phyloP scores from a whole-genome alignment of 1,140 invertebrate genomes.

The Matsumurasca onukii region DNA sequence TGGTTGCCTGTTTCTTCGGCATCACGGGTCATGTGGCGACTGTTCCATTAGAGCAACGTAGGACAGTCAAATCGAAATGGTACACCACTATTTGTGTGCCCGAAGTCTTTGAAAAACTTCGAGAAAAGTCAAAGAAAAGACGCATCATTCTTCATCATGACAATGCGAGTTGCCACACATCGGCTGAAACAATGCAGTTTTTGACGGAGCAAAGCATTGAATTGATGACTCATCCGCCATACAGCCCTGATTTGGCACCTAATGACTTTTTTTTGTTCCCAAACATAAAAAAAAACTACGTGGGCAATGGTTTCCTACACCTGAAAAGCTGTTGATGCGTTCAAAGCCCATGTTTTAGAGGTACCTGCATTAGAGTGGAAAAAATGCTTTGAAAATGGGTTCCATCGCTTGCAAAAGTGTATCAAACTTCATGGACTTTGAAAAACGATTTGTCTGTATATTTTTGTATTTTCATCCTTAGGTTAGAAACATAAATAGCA shows the following conservation, averaged over 20 bases:
- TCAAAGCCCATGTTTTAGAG: constrained; percentile 45
- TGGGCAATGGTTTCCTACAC: constrained; percentile 44
- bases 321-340: constrained; percentile 42
- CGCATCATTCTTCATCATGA: constrained; percentile 44
- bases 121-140: constrained; percentile 36
- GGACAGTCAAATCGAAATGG: constrained; percentile 38
- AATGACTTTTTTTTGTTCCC: constrained; percentile 48
- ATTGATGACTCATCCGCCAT: constrained; percentile 50
- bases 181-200: constrained; percentile 38
- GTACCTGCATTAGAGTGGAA: constrained; percentile 43
- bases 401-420: constrained; percentile 40
- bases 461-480: too few species aligned
- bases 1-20: constrained; percentile 36
- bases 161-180: constrained; percentile 40
- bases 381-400: constrained; percentile 43
- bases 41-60: constrained; percentile 34
- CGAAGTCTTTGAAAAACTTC: constrained; percentile 36
- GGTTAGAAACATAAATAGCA: too few species aligned
- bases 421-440: constrained; percentile 32
- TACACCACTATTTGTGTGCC: constrained; percentile 44
- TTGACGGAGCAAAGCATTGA: constrained; percentile 41
- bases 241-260: constrained; percentile 50
- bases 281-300: constrained; percentile 45
- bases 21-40: constrained; percentile 31
- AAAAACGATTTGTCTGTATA: too few species aligned